These are phyloP conservation scores for Cheilosia variabilis DNA, from an alignment of 2,888 invertebrate species.

Conservation along the genomic window DNA sequence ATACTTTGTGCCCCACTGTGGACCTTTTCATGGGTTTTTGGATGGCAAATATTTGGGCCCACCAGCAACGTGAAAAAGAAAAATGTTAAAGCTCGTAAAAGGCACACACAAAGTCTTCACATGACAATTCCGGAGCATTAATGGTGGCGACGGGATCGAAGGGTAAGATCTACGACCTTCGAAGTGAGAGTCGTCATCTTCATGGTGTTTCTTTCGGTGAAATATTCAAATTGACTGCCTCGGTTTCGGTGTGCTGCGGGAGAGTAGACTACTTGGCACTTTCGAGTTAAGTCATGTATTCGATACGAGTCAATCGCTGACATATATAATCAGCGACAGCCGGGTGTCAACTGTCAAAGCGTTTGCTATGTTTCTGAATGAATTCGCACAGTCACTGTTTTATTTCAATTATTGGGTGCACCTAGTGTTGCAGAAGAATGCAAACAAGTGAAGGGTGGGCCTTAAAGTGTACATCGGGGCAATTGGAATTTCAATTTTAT, in stretches of 20 bases:
- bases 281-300: constrained; percentile 44
- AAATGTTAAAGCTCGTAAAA: constrained; percentile 67
- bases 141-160: constrained; percentile 31
- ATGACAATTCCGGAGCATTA: constrained; percentile 60
- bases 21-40: constrained; percentile 69
- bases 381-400: not conserved
- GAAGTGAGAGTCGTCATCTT: constrained; percentile 1
- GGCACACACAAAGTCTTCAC: constrained; percentile 58
- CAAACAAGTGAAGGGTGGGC: not conserved
- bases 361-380: not conserved
- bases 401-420: not conserved
- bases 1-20: constrained; percentile 41
- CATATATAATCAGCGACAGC: constrained; percentile 1
- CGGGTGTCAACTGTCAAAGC: not conserved
- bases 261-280: not conserved
- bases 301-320: constrained; percentile 15
- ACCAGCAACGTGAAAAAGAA: constrained; percentile 34
- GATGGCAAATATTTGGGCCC: constrained; percentile 65
- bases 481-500: no score
- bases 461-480: no score
- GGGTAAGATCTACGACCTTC: constrained; percentile 4
- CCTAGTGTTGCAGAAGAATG: not conserved
- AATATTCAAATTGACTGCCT: constrained; percentile 62
- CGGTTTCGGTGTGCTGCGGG: constrained; percentile 16
- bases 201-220: constrained; percentile 8